phyloP scores from a whole-genome alignment of 2,888 invertebrate genomes.

The Serripes groenlandicus region DNA sequence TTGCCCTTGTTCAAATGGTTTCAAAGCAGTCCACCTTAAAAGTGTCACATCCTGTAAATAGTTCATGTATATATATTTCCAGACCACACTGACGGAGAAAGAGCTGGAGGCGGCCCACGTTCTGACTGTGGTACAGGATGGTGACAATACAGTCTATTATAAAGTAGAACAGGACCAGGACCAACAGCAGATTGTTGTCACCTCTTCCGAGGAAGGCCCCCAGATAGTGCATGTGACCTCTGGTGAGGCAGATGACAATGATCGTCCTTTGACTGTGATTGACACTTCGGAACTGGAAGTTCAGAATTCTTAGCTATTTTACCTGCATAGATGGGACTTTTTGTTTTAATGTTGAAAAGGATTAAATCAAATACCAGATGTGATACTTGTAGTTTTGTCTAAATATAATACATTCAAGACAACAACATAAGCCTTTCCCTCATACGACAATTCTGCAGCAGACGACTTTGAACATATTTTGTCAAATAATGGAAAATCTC shows the following conservation, averaged over 20 bases:
- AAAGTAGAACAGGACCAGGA: constrained; percentile 35
- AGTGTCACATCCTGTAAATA: too few relatives aligned
- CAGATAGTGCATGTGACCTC: constrained; percentile 7
- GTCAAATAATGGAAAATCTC: too few relatives aligned
- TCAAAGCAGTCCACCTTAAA: too few relatives aligned
- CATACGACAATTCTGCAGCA: too few relatives aligned
- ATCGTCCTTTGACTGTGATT: constrained; percentile 12
- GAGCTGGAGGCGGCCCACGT: constrained; percentile 67
- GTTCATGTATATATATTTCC: constrained; percentile 2
- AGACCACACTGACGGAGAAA: constrained; percentile 63
- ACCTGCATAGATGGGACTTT: too few relatives aligned
- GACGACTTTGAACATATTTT: too few relatives aligned
- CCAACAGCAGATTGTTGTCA: constrained; percentile 21
- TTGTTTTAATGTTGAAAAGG: too few relatives aligned
- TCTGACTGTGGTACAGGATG: constrained; percentile 64
- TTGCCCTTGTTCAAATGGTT: too few relatives aligned
- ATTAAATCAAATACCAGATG: too few relatives aligned
- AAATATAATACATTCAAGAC: too few relatives aligned
- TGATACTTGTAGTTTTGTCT: too few relatives aligned
- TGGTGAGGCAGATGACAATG: background rate
- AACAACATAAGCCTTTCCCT: too few relatives aligned
- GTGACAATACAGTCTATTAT: constrained; percentile 56
- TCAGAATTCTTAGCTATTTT: constrained; percentile 33
- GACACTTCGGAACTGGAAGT: constrained; percentile 30
- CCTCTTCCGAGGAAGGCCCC: background rate